Evolutionary conservation across 2,888 invertebrate genomes (phyloP).

Genomic region (Argyra leucocephala): DNA sequence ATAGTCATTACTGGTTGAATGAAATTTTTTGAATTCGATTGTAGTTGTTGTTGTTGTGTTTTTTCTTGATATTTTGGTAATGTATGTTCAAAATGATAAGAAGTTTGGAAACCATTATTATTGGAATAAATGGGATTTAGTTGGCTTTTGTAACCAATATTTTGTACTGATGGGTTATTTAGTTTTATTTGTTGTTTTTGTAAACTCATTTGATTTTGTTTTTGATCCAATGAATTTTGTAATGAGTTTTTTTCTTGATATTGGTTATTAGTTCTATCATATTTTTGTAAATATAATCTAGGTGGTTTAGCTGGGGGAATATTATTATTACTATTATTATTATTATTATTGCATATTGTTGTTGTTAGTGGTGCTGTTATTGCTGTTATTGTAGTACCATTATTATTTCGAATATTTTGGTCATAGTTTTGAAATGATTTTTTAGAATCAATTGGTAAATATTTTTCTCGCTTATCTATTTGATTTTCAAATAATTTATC

Average conservation of each 20-base stretch:
- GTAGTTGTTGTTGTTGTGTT: conserved; percentile 4
- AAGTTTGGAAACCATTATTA: not conserved
- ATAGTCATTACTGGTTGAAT: too few relatives aligned
- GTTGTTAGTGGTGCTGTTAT: not conserved
- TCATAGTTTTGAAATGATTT: not conserved
- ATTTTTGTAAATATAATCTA: not conserved
- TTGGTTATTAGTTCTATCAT: not conserved
- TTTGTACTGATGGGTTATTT: not conserved
- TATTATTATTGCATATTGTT: too few relatives aligned
- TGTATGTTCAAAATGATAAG: not conserved
- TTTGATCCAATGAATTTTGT: not conserved
- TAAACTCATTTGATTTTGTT: not conserved
- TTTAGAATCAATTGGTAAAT: not conserved
- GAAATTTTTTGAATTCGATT: not conserved
- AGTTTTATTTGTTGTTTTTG: not conserved
- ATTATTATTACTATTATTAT: not conserved
- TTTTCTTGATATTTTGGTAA: not conserved
- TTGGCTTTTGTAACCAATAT: not conserved
- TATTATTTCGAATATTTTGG: not conserved
- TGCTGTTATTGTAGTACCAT: not conserved
- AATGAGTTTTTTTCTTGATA: not conserved
- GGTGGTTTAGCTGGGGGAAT: not conserved
- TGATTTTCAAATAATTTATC: conserved; percentile 15
- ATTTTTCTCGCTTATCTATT: not conserved
- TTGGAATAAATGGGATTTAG: not conserved